phyloP scores from a whole-genome alignment of 2,888 invertebrate genomes.

The Epinotia bilunana region DNA sequence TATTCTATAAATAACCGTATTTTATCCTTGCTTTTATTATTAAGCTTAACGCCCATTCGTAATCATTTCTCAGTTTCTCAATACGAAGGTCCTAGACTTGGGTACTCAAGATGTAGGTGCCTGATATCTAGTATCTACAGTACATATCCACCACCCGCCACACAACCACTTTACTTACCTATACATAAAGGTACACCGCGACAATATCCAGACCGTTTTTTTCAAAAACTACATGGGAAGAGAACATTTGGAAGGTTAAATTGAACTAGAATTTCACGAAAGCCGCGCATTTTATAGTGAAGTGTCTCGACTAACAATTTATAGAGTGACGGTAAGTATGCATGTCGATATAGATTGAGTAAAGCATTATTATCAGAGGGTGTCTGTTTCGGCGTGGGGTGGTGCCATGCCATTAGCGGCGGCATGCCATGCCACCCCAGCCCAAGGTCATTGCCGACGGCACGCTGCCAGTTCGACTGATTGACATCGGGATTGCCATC shows the following conservation, averaged over 20 bases:
- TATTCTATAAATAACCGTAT: conserved; percentile 2
- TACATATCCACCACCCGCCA: too few relatives aligned
- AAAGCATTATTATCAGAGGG: conserved; percentile 43
- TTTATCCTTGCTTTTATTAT: conserved; percentile 10
- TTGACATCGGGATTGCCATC: conserved; percentile 52
- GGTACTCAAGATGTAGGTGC: too few relatives aligned
- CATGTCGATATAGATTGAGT: too few relatives aligned
- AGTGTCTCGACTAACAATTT: conserved; percentile 19
- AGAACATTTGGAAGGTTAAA: not conserved
- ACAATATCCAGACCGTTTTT: not conserved
- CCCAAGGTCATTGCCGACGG: conserved; percentile 69
- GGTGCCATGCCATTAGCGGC: conserved; percentile 44
- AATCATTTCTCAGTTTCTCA: too few relatives aligned
- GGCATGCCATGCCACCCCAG: conserved; percentile 41
- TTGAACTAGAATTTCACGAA: not conserved
- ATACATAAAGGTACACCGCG: not conserved
- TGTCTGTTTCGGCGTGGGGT: conserved; percentile 53
- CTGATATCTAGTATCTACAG: not conserved
- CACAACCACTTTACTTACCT: too few relatives aligned
- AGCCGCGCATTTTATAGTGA: conserved; percentile 10
- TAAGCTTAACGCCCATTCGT: not conserved
- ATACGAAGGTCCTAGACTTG: too few relatives aligned
- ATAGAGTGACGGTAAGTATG: conserved; percentile 10
- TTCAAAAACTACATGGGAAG: not conserved
- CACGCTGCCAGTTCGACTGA: conserved; percentile 55